phyloP scores from a whole-genome alignment of 1,140 invertebrate genomes.

The Bombyx mandarina region DNA sequence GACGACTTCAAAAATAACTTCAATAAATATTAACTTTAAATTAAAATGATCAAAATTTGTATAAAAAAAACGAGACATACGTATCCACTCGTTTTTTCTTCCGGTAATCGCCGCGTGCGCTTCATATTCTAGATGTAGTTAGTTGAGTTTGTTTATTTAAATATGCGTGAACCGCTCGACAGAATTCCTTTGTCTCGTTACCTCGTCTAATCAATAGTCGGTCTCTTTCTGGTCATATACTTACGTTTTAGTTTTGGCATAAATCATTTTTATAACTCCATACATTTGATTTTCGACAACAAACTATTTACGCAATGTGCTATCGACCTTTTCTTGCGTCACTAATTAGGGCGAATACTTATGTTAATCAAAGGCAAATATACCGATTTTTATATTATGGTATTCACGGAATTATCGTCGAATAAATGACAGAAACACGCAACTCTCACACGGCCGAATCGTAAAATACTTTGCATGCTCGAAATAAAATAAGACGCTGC shows the following conservation, averaged over 20 bases:
- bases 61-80: no score
- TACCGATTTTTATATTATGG: constrained; percentile 13
- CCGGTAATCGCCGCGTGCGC: constrained; percentile 31
- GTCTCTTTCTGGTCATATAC: constrained; percentile 36
- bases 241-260: no score
- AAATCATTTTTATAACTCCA: no score
- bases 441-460: constrained; percentile 33
- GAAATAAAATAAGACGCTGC: constrained; percentile 42
- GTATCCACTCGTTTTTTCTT: constrained; percentile 3
- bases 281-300: no score
- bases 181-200: constrained; percentile 47
- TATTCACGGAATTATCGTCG: constrained; percentile 20
- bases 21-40: no score
- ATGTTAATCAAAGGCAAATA: constrained; percentile 15
- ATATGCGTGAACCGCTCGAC: constrained; percentile 54
- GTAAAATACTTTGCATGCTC: constrained; percentile 44
- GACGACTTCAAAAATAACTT: no score
- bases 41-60: no score
- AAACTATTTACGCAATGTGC: background rate
- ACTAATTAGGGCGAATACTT: constrained; percentile 14
- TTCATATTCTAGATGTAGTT: constrained; percentile 34
- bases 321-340: background rate
- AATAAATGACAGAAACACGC: constrained; percentile 26
- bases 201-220: constrained; percentile 32
- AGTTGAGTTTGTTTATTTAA: constrained; percentile 56